Base-by-base conservation (phyloP, 2,797 vertebrate species). In the Pristis pectinata region DNA sequence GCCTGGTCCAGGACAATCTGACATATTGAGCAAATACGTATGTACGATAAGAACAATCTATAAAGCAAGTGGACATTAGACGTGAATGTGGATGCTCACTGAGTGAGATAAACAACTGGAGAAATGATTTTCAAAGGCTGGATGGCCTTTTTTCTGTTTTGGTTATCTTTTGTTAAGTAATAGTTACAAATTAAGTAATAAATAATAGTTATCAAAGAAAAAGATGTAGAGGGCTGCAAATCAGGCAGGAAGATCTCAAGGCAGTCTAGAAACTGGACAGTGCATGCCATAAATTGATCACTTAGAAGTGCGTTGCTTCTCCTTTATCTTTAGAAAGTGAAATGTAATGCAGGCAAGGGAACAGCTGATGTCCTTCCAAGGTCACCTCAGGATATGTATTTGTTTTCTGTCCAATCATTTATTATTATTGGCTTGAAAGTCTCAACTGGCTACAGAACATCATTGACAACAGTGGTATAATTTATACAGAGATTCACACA, bases 321-420 rank as follows among this genome's bases (percentile, higher is more conserved):
- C 87, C 59, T 64, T 17, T 22, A 37, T 19, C 87, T 91, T 91
- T 91, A 87, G n/a, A 91, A 64, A 91, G 34, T 61, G 87, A 64
- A 56, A 19, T 27, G 27, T 85, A 53, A 10, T 53, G 53, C 9
- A 2, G 82, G 22, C 44, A 83, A 17, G 30, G 37, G 85, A 9
- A 37, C n/a, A 8, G n/a, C 34, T 61, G 85, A 89, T 61, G 59
- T 13, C 17, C 83, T 64, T 64, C 61, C 34, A 19, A 64, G 87
- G 15, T 64, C 87, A 91, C 87, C 15, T 91, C 56, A 91, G 87
- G 87, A 91, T 59, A 64, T 10, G n/a, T 9, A 37, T 91, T 91
- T 91, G n/a, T 91, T 91, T 91, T 64, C 59, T 41, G 34, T 64
- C 87, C 87, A 91, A 91, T 91, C 87, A 37, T 91, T 91, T 91